These are phyloP conservation scores for Eilema depressum DNA, from an alignment of 2,888 invertebrate species.

Conservation along the genomic window DNA sequence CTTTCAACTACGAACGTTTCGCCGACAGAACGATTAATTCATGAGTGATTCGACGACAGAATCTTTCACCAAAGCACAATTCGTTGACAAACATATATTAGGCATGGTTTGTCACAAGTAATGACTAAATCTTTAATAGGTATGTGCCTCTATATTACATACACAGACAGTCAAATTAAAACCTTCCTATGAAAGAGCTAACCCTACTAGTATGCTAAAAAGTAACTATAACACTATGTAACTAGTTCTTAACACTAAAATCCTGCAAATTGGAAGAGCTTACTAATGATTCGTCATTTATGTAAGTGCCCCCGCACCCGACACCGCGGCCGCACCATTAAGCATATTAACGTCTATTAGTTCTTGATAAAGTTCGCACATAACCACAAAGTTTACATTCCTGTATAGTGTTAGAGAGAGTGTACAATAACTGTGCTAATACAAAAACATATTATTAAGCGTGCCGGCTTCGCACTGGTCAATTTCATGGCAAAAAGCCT, in stretches of 20 bases:
- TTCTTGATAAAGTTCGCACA: slow-evolving; percentile 46
- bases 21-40: no score
- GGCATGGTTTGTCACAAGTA: no score
- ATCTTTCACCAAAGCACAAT: no score
- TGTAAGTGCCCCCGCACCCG: slow-evolving; percentile 29
- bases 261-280: slow-evolving; percentile 25
- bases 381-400: slow-evolving; percentile 38
- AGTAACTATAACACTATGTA: slow-evolving; percentile 7
- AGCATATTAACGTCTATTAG: slow-evolving; percentile 56
- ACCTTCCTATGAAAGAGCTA: background rate
- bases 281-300: slow-evolving; percentile 46
- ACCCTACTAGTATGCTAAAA: background rate
- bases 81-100: no score
- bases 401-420: slow-evolving; percentile 15
- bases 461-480: no score
- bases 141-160: no score
- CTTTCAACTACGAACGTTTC: no score
- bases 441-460: no score
- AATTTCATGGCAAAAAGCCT: no score
- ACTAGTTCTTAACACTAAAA: slow-evolving; percentile 10
- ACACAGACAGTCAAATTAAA: background rate
- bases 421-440: slow-evolving; percentile 4
- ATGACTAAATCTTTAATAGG: no score
- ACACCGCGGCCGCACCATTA: slow-evolving; percentile 49
- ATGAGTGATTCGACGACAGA: no score